Evolutionary conservation across 2,113 vertebrate species (phyloP), one percentile per base, ranked within the genome.

Genomic region (Cavia aperea): DNA sequence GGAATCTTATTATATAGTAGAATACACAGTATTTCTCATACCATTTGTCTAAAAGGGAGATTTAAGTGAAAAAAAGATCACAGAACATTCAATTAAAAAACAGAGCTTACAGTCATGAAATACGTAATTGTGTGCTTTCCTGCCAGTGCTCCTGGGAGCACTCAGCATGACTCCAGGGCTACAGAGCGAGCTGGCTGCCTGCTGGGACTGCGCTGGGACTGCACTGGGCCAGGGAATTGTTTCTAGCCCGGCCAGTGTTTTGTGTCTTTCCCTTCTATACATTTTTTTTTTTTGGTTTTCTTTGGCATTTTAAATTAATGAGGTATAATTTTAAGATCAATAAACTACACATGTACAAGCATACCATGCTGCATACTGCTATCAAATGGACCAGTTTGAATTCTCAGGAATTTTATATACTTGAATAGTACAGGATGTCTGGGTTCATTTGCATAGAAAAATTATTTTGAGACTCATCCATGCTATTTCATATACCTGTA

Each of bases 21-120:
- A 85, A 73, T n/a, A 62, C 14, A 92, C 26, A 88, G 1, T 60
- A 89, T 88, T 91, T 91, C 68, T 91, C 79, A 1, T 33, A 84
- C 16, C 66, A 82, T 39, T 95, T 91, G 33, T 94, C 68, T 88
- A 49, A 90, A 92, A 91, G 36, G 19, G 8, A 94, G 29, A 78
- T 39, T 84, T 88, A 81, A 26, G 5, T 14, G 51, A 31, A 75
- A 66, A 78, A 83, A 73, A 90, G 43, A 54, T 23, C 43, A 68
- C 0, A 77, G 23, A 92, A 77, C 73, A 77, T 46, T 29, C 65
- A 66, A 29, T 46, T 46, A 7, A 75, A 46, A 49, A 49, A 49
- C 31, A 75, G 49, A 46, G 21, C 21, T 46, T 65, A 88, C 51
- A 29, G 29, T 81, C 33, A 16, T 63, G 51, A 81, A 54, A 87